Base-by-base conservation (phyloP, 2,888 invertebrate genomes). In the Hydriomena furcata region DNA sequence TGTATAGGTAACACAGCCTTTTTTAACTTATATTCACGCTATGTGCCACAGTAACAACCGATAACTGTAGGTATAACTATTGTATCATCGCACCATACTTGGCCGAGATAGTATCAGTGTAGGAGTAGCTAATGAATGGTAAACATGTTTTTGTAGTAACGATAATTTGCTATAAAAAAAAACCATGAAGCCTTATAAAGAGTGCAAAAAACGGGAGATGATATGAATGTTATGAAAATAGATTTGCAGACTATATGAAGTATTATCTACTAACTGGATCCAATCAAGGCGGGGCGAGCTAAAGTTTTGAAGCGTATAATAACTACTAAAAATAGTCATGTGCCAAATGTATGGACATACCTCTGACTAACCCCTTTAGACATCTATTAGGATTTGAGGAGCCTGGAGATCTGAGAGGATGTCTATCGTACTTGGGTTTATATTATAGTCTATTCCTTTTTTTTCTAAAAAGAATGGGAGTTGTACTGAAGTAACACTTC, bases 41-140 rank as follows among this genome's bases (percentile, higher is more conserved):
- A 25, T 32, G 34, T 28, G 44, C 35, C 35, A 35, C 10, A 31
- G 8, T 23, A 40, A 25, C 11, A 11, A 20, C 7, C 34, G 30
- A 0, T 24, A 17, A 30, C 31, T 31, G 31, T 23, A 28, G 7
- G 2, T 10, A 23, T 28, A 38, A 35, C 38, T 43, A 43, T 51
- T 51, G 61, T 61, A 56, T 56, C 61, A 58, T 53, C 58, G 59
- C 28, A 17, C 54, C 56, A 31, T 55, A 55, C 40, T 27, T 30
- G 42, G 46, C 32, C 11, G 46, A 23, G 47, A 52, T 47, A 34
- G 12, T 32, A 37, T 46, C 52, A 7, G 42, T 27, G 52, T 47
- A 34, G 52, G 52, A 28, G 52, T 31, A 30, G 36, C 50, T 59
- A 58, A 60, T 54, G 44, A 55, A 60, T 53, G 52, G 51, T 35